Percentiles rank a stretch among this genome's conserved stretches.
Conservation (phyloP, 2,797 vertebrate genomes). For the Sebastes wilsoni region DNA sequence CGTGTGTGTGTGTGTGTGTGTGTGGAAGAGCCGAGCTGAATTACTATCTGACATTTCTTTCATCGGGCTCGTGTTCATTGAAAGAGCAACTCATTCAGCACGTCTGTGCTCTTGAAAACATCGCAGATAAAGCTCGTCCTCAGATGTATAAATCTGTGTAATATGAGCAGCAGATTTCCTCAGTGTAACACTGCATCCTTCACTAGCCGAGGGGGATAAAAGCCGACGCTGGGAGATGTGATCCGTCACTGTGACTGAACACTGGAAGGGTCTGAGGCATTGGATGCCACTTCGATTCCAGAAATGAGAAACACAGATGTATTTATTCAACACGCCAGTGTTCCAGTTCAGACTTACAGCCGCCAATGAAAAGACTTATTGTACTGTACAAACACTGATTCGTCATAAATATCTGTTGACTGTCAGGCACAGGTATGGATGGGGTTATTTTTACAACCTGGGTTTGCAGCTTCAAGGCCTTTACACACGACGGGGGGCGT, state of each 20-base stretch:
- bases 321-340: slow-evolving; percentile 13
- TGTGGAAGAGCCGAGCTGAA: slow-evolving; percentile 42
- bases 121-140: slow-evolving; percentile 57
- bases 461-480: background rate
- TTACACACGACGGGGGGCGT: no score
- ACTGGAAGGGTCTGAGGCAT: slow-evolving; percentile 3
- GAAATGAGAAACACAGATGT: slow-evolving; percentile 49
- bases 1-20: background rate
- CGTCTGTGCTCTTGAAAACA: slow-evolving; percentile 55
- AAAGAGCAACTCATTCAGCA: slow-evolving; percentile 50
- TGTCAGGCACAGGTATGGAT: background rate
- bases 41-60: slow-evolving; percentile 65
- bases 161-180: slow-evolving; percentile 49
- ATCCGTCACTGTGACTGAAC: slow-evolving; percentile 48
- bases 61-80: slow-evolving; percentile 53
- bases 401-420: background rate
- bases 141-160: slow-evolving; percentile 66
- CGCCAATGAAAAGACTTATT: slow-evolving; percentile 4
- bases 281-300: slow-evolving; percentile 22
- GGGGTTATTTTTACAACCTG: background rate
- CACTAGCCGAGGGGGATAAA: slow-evolving; percentile 45
- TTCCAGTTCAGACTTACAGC: background rate
- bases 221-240: slow-evolving; percentile 30
- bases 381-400: background rate
- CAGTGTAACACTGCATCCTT: slow-evolving; percentile 41